Percentiles rank a stretch among this genome's conserved stretches.
phyloP scores from a whole-genome alignment of 1,140 invertebrate genomes.

The Bilobella aurantiaca region DNA sequence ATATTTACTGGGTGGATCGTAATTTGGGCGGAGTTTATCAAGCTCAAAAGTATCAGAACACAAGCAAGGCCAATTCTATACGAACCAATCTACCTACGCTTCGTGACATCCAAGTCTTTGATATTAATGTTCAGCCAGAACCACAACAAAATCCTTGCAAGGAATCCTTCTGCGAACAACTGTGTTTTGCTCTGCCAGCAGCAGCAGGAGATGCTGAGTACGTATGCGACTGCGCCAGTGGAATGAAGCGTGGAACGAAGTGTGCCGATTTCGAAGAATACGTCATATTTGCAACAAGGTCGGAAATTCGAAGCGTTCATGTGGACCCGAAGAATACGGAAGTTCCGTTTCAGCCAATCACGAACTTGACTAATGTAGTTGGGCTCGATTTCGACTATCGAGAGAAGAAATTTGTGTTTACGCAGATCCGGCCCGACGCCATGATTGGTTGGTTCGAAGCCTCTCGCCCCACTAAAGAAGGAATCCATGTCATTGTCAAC shows the following conservation, averaged over 20 bases:
- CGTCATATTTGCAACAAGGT: constrained; percentile 79
- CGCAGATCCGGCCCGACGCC: constrained; percentile 81
- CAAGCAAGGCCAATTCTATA: constrained; percentile 40
- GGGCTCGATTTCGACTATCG: constrained; percentile 90
- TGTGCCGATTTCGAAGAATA: constrained; percentile 78
- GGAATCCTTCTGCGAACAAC: constrained; percentile 70
- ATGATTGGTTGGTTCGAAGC: constrained; percentile 69
- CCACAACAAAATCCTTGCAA: constrained; percentile 69
- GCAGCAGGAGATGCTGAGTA: constrained; percentile 40
- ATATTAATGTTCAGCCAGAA: constrained; percentile 69
- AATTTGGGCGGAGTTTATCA: constrained; percentile 79
- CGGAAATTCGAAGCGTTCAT: constrained; percentile 76
- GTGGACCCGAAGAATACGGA: constrained; percentile 68
- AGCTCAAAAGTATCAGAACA: constrained; percentile 32
- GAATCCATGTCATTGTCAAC: constrained; percentile 61
- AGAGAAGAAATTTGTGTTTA: constrained; percentile 76
- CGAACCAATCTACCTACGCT: constrained; percentile 72
- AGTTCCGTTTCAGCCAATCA: constrained; percentile 70
- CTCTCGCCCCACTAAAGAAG: constrained; percentile 50
- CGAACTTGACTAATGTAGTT: constrained; percentile 89
- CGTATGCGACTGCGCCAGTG: constrained; percentile 82
- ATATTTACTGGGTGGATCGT: constrained; percentile 92
- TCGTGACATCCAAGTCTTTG: constrained; percentile 81
- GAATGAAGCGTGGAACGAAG: constrained; percentile 52
- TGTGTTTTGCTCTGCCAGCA: constrained; percentile 83